A percentile compares a stretch with the other conserved stretches of the same genome.
phyloP scores from a whole-genome alignment of 2,888 invertebrate species.

The Gnatocerus cornutus region DNA sequence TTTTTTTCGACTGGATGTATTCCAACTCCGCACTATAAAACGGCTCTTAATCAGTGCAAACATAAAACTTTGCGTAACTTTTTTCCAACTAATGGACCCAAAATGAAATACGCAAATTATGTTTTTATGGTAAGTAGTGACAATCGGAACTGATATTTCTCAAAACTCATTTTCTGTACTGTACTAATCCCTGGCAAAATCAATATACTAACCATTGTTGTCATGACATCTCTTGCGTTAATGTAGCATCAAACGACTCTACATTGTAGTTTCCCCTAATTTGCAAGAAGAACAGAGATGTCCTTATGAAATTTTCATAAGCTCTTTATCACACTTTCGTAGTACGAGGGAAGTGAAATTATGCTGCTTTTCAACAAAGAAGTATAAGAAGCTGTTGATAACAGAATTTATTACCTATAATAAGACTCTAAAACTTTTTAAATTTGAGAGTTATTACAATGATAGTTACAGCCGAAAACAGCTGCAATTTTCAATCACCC shows the following conservation, averaged over 20 bases:
- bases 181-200: too few species aligned
- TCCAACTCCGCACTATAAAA: neutral
- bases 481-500: conserved; percentile 21
- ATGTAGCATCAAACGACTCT: conserved; percentile 23
- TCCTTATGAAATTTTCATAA: conserved; percentile 42
- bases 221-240: conserved; percentile 8
- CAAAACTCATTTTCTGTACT: too few species aligned
- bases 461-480: neutral
- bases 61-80: neutral
- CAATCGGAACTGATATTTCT: too few species aligned
- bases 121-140: neutral
- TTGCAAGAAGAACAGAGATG: conserved; percentile 35
- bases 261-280: conserved; percentile 26
- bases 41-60: neutral
- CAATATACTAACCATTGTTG: conserved; percentile 4
- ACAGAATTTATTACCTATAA: conserved; percentile 15
- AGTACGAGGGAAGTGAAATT: conserved; percentile 28
- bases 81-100: neutral
- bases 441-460: too few species aligned
- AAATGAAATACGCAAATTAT: neutral
- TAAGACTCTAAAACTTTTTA: neutral
- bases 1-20: neutral
- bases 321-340: conserved; percentile 35
- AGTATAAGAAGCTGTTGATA: conserved; percentile 22
- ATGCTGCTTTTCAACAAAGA: conserved; percentile 25